A percentile compares a stretch with the other conserved stretches of the same genome.
Conservation (phyloP, 2,888 invertebrate genomes). For the Tinea trinotella region DNA sequence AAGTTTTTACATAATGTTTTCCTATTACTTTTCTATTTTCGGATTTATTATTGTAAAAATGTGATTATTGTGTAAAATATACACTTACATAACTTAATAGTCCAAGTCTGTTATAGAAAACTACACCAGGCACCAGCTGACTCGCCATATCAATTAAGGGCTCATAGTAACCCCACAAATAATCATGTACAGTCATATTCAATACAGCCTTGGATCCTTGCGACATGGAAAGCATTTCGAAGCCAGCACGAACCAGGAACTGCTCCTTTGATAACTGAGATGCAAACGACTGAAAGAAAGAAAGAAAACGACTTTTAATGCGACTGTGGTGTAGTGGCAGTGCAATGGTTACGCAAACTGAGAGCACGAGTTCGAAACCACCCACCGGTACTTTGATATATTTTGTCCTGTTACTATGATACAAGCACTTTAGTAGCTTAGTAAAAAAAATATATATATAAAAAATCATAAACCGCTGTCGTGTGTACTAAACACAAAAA, state of each 20-base stretch:
- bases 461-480: too few species aligned
- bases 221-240: conserved; percentile 70
- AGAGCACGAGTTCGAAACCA: too few species aligned
- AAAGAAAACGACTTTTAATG: too few species aligned
- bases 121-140: conserved; percentile 74
- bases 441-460: too few species aligned
- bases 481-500: too few species aligned
- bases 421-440: too few species aligned
- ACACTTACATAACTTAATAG: conserved; percentile 33
- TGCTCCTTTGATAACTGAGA: conserved; percentile 67
- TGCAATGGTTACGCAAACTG: too few species aligned
- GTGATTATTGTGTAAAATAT: background rate
- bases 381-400: too few species aligned
- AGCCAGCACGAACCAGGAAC: conserved; percentile 70
- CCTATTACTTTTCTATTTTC: background rate
- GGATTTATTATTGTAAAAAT: background rate
- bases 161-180: conserved; percentile 88
- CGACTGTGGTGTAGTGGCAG: too few species aligned
- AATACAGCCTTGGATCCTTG: conserved; percentile 76
- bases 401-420: too few species aligned
- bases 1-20: background rate
- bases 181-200: conserved; percentile 76
- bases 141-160: conserved; percentile 78
- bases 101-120: conserved; percentile 80
- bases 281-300: conserved; percentile 64